A percentile compares a stretch with the other conserved stretches of the same genome.
Evolutionary conservation across 2,888 invertebrate genomes (phyloP).

Genomic region (Malacosoma neustria): DNA sequence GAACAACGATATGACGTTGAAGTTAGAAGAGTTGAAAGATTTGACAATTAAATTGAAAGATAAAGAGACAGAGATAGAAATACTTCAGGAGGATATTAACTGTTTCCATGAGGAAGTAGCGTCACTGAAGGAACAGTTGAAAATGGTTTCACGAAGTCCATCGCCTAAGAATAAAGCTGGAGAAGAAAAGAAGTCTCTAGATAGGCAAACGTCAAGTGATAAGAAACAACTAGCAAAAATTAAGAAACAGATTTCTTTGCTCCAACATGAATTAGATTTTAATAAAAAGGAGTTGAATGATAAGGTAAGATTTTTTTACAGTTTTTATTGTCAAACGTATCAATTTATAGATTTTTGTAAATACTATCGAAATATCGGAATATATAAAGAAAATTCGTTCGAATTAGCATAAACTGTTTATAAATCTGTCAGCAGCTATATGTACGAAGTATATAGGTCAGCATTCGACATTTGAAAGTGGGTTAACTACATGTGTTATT

Average conservation of each 20-base stretch:
- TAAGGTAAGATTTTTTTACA: constrained; percentile 35
- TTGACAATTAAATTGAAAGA: constrained; percentile 61
- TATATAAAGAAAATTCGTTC: too few species aligned
- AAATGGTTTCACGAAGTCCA: constrained; percentile 67
- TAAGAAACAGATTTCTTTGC: constrained; percentile 50
- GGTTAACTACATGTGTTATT: neutral
- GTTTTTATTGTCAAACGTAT: neutral
- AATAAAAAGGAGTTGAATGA: constrained; percentile 66
- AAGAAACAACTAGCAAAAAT: constrained; percentile 75
- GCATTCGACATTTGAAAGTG: neutral
- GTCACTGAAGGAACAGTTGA: constrained; percentile 54
- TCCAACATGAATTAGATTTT: constrained; percentile 62
- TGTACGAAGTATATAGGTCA: neutral
- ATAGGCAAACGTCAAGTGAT: constrained; percentile 69
- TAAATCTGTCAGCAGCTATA: too few species aligned
- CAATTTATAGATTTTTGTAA: too few species aligned
- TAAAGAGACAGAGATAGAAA: constrained; percentile 71
- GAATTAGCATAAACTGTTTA: neutral
- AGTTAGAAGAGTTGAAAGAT: constrained; percentile 54
- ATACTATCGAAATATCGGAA: too few species aligned
- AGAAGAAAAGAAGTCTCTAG: constrained; percentile 62
- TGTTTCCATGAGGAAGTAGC: constrained; percentile 68
- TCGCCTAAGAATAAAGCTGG: constrained; percentile 74
- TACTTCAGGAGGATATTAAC: constrained; percentile 64
- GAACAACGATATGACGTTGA: constrained; percentile 48